phyloP scores from a whole-genome alignment of 2,797 vertebrate species.

The Acridotheres tristis region DNA sequence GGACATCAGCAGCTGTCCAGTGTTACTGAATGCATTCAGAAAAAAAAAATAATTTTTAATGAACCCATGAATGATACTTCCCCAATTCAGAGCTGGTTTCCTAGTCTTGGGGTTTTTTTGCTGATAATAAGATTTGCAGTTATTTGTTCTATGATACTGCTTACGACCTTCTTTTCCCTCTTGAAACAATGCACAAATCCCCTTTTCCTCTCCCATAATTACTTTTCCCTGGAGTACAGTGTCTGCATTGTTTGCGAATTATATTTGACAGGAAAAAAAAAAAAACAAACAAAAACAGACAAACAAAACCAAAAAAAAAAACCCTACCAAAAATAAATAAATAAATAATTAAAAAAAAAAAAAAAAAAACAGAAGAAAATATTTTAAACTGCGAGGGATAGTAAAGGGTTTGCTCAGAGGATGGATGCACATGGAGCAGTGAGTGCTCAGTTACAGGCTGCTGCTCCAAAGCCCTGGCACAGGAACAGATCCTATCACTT shows the following conservation, averaged over 20 bases:
- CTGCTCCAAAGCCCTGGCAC: neutral
- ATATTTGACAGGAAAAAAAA: neutral
- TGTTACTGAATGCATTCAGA: neutral
- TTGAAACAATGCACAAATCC: conserved; percentile 17
- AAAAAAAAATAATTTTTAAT: neutral
- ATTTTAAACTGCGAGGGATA: neutral
- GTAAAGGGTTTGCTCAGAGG: neutral
- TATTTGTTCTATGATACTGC: neutral
- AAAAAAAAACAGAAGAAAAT: too few species aligned
- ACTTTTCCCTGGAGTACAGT: neutral
- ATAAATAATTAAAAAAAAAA: too few species aligned
- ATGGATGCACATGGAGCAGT: accelerated
- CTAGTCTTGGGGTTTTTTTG: neutral
- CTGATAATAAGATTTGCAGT: neutral
- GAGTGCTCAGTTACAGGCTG: neutral
- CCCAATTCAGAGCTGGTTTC: neutral
- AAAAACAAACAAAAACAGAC: conserved; percentile 5
- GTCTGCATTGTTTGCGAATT: conserved; percentile 33
- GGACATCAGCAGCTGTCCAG: neutral
- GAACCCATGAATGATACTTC: neutral
- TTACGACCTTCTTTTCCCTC: conserved; percentile 6
- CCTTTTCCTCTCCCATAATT: neutral
- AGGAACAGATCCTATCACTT: neutral
- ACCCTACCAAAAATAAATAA: too few species aligned
- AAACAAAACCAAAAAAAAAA: neutral